phyloP scores from a whole-genome alignment of 2,888 invertebrate genomes.

The Andrena bucephala region DNA sequence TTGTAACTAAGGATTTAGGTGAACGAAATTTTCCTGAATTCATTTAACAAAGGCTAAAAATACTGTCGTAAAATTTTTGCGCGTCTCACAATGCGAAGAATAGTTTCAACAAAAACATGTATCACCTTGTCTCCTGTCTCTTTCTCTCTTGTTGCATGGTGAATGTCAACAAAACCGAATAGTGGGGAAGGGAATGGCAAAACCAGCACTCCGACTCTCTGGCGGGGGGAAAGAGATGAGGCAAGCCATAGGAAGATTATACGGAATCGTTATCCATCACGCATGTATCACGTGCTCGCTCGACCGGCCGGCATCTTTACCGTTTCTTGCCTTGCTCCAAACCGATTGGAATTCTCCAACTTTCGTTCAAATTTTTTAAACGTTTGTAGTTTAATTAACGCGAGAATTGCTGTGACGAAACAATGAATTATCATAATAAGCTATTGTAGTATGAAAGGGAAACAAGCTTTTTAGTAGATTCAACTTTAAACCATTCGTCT shows the following conservation, averaged over 20 bases:
- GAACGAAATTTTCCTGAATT: neutral
- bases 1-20: neutral
- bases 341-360: conserved; percentile 10
- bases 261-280: conserved; percentile 61
- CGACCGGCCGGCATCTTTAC: conserved; percentile 64
- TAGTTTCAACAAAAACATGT: neutral
- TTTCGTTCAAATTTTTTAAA: neutral
- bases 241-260: conserved; percentile 44
- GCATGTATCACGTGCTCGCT: conserved; percentile 69
- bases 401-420: too few relatives aligned
- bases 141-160: neutral
- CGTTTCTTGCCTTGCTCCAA: conserved; percentile 35
- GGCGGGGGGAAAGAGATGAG: neutral
- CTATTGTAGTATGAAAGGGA: too few relatives aligned
- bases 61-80: too few relatives aligned
- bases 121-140: neutral
- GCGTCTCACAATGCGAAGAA: neutral
- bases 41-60: neutral
- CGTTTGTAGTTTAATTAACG: neutral
- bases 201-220: neutral
- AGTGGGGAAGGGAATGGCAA: conserved; percentile 29
- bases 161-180: conserved; percentile 12
- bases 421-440: too few relatives aligned
- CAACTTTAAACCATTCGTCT: too few relatives aligned
- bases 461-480: too few relatives aligned